These are phyloP conservation scores for Anadara kagoshimensis DNA, from an alignment of 1,140 invertebrate genomes.

Conservation along the genomic window DNA sequence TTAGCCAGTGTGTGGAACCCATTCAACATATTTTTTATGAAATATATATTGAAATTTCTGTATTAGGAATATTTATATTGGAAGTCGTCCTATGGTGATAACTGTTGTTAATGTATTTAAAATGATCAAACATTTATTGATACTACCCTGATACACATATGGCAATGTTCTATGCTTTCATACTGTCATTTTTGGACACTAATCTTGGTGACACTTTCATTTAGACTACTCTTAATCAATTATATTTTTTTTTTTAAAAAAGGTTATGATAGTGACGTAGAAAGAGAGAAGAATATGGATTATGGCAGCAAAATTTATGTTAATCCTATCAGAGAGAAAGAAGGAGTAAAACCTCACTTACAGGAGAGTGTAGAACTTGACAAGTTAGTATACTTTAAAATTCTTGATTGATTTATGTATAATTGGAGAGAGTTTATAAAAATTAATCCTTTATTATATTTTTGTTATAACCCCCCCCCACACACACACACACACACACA, in stretches of 20 bases:
- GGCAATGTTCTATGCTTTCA: too few species aligned
- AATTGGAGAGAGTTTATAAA: neutral
- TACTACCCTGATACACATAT: too few species aligned
- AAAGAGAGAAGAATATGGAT: slow-evolving; percentile 72
- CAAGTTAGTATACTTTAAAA: slow-evolving; percentile 50
- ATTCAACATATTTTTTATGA: too few species aligned
- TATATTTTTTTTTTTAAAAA: neutral
- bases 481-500: neutral
- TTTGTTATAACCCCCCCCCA: too few species aligned
- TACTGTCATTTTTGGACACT: too few species aligned
- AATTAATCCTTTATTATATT: neutral
- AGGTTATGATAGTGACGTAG: slow-evolving; percentile 75
- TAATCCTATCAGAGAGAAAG: slow-evolving; percentile 63
- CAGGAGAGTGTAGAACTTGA: slow-evolving; percentile 55
- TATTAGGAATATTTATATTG: too few species aligned
- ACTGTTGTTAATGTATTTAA: too few species aligned
- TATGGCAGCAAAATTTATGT: slow-evolving; percentile 70
- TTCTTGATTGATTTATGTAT: neutral
- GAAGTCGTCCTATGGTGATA: too few species aligned
- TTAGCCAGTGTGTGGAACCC: too few species aligned
- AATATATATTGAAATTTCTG: too few species aligned
- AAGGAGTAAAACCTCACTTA: slow-evolving; percentile 66
- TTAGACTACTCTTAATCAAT: neutral
- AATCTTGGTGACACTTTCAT: too few species aligned
- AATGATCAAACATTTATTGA: too few species aligned